Percentiles rank a stretch among this genome's conserved stretches.
Conservation (phyloP, 2,113 vertebrate genomes). For the Entelurus aequoreus region DNA sequence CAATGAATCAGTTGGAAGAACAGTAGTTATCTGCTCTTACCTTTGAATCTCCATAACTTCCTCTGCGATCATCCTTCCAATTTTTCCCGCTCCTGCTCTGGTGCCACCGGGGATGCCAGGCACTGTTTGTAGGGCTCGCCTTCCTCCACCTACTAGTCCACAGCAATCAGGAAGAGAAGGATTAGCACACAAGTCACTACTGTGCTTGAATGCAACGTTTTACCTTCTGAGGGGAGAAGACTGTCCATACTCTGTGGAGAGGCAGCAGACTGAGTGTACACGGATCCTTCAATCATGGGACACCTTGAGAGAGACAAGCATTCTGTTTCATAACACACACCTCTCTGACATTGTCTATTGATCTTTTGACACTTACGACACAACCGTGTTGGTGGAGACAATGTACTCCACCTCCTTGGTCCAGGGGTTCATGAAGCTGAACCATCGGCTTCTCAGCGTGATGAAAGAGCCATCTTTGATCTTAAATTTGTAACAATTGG, state of each 20-base stretch:
- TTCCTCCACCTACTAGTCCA: conserved; percentile 77
- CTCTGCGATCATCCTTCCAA: conserved; percentile 97
- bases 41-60: conserved; percentile 99
- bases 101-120: conserved; percentile 96
- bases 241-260: conserved; percentile 96
- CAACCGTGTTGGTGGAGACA: conserved; percentile 95
- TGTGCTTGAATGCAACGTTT: neutral
- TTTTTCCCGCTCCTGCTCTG: conserved; percentile 93
- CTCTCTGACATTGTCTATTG: neutral
- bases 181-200: neutral
- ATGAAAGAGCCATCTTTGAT: conserved; percentile 98
- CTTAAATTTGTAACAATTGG: conserved; percentile 98
- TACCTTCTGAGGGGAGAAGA: conserved; percentile 83
- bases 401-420: conserved; percentile 99
- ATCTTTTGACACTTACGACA: conserved; percentile 82
- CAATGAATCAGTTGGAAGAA: too few relatives aligned
- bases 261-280: conserved; percentile 84
- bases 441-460: conserved; percentile 94
- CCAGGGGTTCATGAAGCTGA: conserved; percentile 99
- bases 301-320: conserved; percentile 27
- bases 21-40: conserved; percentile 59
- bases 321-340: too few relatives aligned
- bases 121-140: conserved; percentile 85
- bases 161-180: neutral
- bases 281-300: conserved; percentile 79